Base-by-base conservation (phyloP, 2,888 invertebrate species). In the Hirtodrosophila confusa region DNA sequence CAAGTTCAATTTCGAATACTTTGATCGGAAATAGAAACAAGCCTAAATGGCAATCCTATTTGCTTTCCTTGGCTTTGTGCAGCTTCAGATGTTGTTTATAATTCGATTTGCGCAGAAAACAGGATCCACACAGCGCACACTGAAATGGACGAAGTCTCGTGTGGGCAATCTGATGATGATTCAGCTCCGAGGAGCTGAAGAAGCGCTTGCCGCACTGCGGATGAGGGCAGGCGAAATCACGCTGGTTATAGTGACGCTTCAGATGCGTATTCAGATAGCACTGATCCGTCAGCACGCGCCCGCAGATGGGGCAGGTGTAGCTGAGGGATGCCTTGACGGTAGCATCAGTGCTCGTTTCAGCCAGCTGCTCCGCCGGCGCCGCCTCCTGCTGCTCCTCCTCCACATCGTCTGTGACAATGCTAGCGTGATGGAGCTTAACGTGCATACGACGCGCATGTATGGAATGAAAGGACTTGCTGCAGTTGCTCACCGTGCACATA, bases 131-230 rank as follows among this genome's bases (percentile, higher is more conserved):
- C 4, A 79, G 35, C 3, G 78, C 37, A 40, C 90, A 90, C 10
- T 71, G 69, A 9, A 69, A 84, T 0, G 84, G 82, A 24, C 86
- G 84, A 4, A 75, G 51, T 3, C 62, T 66, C 3, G 74, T 75
- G 62, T 90, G 90, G 10, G 82, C 66, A 3, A 89, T 80, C 60
- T 83, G 79, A 60, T 90, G 90, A 39, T 88, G 85, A 35, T 89
- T 89, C 9, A 90, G 73, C 49, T 88, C 88, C 9, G 80, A 78
- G 6, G 74, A 72, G 33, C 85, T 84, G 9, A 84, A 89, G 63
- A 90, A 90, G 8, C 85, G 67, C 37, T 89, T 88, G 6, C 70
- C 80, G 36, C 90, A 90, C n/a, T 65, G 54, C 0, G 71, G 64
- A n/a, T 74, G 73, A 9, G 61, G 47, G 11, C 90, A 90, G 35